Base-by-base conservation (phyloP, 2,113 vertebrate species). In the Megaleporinus macrocephalus region DNA sequence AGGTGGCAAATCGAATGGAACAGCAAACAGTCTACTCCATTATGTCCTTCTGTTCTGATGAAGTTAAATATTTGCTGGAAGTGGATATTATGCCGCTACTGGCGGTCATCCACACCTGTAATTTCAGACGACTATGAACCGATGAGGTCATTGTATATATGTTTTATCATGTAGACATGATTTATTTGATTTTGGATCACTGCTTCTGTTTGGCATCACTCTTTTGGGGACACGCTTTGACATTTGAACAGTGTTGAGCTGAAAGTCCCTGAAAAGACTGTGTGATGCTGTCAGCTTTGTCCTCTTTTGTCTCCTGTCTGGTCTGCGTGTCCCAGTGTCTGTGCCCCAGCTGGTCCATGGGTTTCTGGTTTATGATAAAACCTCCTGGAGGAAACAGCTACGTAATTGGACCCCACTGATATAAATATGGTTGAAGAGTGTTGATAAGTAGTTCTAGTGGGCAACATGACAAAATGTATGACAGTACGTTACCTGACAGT, bases 1-100 rank as follows among this genome's bases (percentile, higher is more conserved):
- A 78, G 5, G 11, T 66, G 65, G 13, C 24, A 80, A 27, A 49
- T 30, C 24, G n/a, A 61, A 72, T 29, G 15, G 78, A 80, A 18
- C 30, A 65, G 33, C 7, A 80, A 49, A 73, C 24, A 63, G 24
- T 49, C 5, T 12, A 0, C 20, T 61, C 33, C 9, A 49, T 44
- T 72, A 57, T 18, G 24, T 61, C 3, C 1, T n/a, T 0, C 11
- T 29, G 16, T 68, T 24, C 7, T 68, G 27, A 66, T 24, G 14
- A 65, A 27, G n/a, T 26, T 27, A 29, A n/a, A 78, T 30, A 53
- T 69, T 66, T 55, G 29, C 36, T 26, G 22, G 22, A 57, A 55
- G 29, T 78, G 63, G 49, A 62, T 53, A 18, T 51, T 66, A 18
- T 51, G 5, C 27, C 2, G 27, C 14, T 66, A 13, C 18, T 22